Evolutionary conservation across 2,888 invertebrate genomes (phyloP), one percentile per base, ranked within the genome.

Genomic region (Calameuta pallipes): DNA sequence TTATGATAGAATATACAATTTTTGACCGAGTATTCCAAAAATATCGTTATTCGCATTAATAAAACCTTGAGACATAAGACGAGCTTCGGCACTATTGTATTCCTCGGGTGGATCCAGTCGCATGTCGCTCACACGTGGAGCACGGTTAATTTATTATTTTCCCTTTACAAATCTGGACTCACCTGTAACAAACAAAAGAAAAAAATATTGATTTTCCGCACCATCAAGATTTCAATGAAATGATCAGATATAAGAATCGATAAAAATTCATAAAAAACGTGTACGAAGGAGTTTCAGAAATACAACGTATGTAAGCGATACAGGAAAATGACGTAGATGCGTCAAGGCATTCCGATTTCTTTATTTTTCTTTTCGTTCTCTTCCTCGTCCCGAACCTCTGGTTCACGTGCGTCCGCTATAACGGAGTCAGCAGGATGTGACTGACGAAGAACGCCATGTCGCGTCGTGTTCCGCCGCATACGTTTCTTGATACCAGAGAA

Each of bases 401-500:
- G 34, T 11, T 71, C 23, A 15, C 71, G 71, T 3, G 13, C 23
- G 36, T 6, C 34, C 3, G 33, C 35, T 34, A 36, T 76, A 79
- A 81, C 83, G 81, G 80, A 80, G 70, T 30, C 74, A 80, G 70
- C 74, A 78, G 12, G 69, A 84, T 83, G 82, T 80, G 75, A 82
- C 83, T 74, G 75, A 33, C 11, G 23, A 73, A n/a, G 4, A 11
- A 30, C 70, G 69, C 73, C 34, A 69, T 36, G 37, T 56, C 68
- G 74, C 73, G 68, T 73, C 68, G 33, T 41, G 74, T 71, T 71
- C 15, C 31, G 31, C 9, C 71, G 33, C 15, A 2, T 71, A 23
- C 68, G 79, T 81, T 83, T 77, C 73, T 73, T 79, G 80, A 83
- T 35, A 74, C 31, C 30, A n/a, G 13, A 23, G 30, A 71, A 34